phyloP scores from a whole-genome alignment of 2,113 vertebrate genomes.

The Myiagra hebetior region DNA sequence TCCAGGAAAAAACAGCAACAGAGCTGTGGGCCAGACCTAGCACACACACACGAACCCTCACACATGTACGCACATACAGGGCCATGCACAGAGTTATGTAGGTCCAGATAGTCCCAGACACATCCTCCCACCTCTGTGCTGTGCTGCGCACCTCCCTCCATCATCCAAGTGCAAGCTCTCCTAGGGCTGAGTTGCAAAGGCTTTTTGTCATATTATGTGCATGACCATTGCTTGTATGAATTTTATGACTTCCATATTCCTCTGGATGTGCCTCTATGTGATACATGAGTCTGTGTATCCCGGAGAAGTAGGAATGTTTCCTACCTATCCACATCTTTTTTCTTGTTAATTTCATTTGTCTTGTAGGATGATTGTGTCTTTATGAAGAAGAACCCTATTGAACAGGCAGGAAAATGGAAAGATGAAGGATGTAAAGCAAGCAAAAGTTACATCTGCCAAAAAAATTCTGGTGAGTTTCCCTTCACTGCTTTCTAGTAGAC shows the following conservation, averaged over 20 bases:
- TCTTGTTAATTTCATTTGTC: neutral
- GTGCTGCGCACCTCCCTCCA: neutral
- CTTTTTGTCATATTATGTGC: neutral
- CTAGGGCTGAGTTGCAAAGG: neutral
- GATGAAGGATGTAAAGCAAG: slow-evolving; percentile 74
- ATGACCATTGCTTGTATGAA: neutral
- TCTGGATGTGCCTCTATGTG: accelerated
- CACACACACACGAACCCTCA: accelerated
- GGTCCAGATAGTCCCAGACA: accelerated
- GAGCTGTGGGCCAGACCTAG: neutral
- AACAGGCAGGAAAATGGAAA: slow-evolving; percentile 78
- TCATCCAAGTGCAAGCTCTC: neutral
- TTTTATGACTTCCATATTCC: neutral
- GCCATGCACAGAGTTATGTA: neutral
- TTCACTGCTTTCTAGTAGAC: neutral
- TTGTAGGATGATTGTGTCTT: slow-evolving; percentile 76
- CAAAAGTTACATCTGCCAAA: slow-evolving; percentile 83
- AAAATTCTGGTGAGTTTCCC: slow-evolving; percentile 73
- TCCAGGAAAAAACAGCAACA: neutral
- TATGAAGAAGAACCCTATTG: slow-evolving; percentile 57
- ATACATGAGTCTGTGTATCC: neutral
- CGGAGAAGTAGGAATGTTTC: neutral
- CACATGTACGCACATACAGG: too few relatives aligned
- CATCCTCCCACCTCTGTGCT: neutral
- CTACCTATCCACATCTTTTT: neutral